These are phyloP conservation scores for Reticulitermes lucifugus DNA, from an alignment of 2,888 invertebrate genomes.

Conservation along the genomic window DNA sequence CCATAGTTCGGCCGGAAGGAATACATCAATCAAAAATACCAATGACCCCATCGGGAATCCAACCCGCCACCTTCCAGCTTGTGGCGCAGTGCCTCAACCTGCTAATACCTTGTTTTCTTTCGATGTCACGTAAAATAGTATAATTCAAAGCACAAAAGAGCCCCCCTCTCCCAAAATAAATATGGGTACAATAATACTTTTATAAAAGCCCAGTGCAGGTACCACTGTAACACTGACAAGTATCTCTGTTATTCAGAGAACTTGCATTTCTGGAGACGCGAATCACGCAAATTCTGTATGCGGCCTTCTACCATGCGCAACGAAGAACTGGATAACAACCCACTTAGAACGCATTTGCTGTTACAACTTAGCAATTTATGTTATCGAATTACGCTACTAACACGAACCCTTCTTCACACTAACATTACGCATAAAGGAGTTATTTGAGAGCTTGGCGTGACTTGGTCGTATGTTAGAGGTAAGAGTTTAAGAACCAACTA, in stretches of 20 bases:
- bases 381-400: background rate
- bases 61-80: too few relatives aligned
- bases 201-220: background rate
- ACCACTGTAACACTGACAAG: background rate
- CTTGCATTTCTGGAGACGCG: background rate
- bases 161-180: too few relatives aligned
- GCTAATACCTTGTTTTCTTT: background rate
- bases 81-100: background rate
- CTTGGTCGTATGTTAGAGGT: too few relatives aligned
- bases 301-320: background rate
- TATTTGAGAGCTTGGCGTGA: too few relatives aligned
- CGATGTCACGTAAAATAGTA: background rate
- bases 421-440: too few relatives aligned
- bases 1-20: too few relatives aligned
- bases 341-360: background rate
- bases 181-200: background rate
- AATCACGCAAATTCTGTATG: background rate
- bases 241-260: background rate
- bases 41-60: too few relatives aligned
- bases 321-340: background rate
- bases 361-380: background rate
- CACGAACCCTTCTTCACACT: too few relatives aligned
- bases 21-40: too few relatives aligned
- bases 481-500: too few relatives aligned
- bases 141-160: background rate